Conservation (phyloP, 1,140 invertebrate genomes). For the Drosophila nebulosa region DNA sequence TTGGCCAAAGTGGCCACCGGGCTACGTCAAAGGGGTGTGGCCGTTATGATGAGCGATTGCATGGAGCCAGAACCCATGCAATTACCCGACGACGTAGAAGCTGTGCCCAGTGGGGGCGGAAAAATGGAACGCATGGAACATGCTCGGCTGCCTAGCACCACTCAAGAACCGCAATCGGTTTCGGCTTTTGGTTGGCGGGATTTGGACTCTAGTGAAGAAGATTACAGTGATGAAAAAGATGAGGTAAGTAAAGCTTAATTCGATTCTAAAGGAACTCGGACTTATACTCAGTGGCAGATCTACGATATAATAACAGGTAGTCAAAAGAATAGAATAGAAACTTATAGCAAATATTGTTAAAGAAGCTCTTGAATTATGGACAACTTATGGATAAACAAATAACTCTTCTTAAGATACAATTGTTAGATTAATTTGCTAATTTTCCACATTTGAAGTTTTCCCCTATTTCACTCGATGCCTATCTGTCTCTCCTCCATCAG, state of each 20-base stretch:
- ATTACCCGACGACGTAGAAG: slow-evolving; percentile 14
- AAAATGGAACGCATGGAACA: slow-evolving; percentile 54
- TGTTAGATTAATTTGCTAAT: neutral
- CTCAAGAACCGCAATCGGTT: slow-evolving; percentile 45
- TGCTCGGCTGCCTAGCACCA: neutral
- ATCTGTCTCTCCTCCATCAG: neutral
- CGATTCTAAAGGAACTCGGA: no score
- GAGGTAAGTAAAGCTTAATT: neutral
- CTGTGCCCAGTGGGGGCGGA: neutral
- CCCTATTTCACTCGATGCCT: neutral
- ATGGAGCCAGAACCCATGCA: slow-evolving; percentile 17
- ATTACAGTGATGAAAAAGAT: slow-evolving; percentile 1
- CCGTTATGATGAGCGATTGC: slow-evolving; percentile 52
- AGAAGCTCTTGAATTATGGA: no score
- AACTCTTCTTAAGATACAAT: neutral
- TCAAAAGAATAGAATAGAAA: no score
- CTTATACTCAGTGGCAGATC: no score
- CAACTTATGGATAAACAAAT: neutral
- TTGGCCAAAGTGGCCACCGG: slow-evolving; percentile 44
- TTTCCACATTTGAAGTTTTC: neutral
- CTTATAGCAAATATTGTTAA: no score
- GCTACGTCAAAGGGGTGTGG: slow-evolving; percentile 49
- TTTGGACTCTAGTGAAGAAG: slow-evolving; percentile 47
- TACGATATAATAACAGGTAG: no score
- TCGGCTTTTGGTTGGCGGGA: slow-evolving; percentile 46